Percentiles rank a stretch among this genome's conserved stretches.
phyloP scores from a whole-genome alignment of 2,797 vertebrate genomes.

The Bradypus variegatus region DNA sequence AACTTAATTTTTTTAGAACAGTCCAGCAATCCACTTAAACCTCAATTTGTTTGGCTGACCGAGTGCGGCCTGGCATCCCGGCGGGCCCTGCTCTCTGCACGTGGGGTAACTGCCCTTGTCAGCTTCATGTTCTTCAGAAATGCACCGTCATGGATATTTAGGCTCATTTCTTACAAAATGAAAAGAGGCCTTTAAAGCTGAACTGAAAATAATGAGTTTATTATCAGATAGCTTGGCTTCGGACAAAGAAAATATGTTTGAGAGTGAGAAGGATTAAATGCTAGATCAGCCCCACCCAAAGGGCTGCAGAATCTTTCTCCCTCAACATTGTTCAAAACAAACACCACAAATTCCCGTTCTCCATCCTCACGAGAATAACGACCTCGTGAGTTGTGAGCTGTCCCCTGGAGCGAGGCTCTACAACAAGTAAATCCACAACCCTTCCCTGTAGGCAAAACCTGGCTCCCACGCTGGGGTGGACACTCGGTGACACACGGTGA shows the following conservation, averaged over 20 bases:
- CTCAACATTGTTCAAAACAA: background rate
- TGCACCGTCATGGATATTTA: background rate
- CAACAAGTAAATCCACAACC: background rate
- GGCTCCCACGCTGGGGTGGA: background rate
- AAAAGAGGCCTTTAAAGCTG: background rate
- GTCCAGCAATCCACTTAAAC: background rate
- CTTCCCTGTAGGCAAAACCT: background rate
- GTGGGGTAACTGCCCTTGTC: background rate
- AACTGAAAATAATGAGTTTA: background rate
- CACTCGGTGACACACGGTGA: background rate
- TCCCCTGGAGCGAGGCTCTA: background rate
- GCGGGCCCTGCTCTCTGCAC: too few relatives aligned
- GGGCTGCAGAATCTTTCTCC: background rate
- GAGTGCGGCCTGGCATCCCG: background rate
- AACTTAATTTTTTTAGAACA: background rate
- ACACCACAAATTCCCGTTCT: background rate
- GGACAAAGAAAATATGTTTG: background rate
- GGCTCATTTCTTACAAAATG: background rate
- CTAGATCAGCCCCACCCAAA: background rate
- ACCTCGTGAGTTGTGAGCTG: background rate
- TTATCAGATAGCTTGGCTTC: background rate
- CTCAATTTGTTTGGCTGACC: background rate
- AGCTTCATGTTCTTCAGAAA: background rate
- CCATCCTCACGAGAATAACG: background rate
- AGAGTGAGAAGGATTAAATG: background rate